Percentiles rank a stretch among this genome's conserved stretches.
Evolutionary conservation across 2,113 vertebrate genomes (phyloP).

Genomic region (Antechinus flavipes): DNA sequence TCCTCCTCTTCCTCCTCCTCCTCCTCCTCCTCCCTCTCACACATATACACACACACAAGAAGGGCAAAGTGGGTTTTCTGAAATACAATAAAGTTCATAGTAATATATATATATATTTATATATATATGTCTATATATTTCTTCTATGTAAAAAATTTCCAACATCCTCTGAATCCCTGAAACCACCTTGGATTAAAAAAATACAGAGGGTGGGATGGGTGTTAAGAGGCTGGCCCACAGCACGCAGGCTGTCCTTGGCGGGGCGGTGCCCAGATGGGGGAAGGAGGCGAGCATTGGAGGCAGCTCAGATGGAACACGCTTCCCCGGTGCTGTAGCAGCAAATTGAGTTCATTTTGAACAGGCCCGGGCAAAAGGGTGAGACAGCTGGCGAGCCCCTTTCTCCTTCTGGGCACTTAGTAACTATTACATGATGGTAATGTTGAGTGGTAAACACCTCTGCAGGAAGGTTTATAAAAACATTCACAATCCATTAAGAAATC

Average conservation of each 20-base stretch:
- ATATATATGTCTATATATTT: constrained; percentile 77
- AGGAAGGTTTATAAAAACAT: constrained; percentile 68
- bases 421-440: constrained; percentile 35
- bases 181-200: constrained; percentile 75
- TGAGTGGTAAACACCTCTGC: constrained; percentile 64
- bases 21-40: neutral
- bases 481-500: constrained; percentile 61
- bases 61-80: constrained; percentile 74
- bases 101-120: constrained; percentile 79
- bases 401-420: constrained; percentile 69
- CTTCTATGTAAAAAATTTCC: constrained; percentile 79
- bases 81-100: constrained; percentile 79
- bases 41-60: constrained; percentile 45
- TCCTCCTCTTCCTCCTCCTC: neutral
- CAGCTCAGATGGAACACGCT: constrained; percentile 49
- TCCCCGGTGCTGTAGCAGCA: constrained; percentile 52
- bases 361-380: constrained; percentile 28
- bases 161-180: constrained; percentile 84
- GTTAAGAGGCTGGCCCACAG: constrained; percentile 49
- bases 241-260: constrained; percentile 45
- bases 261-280: constrained; percentile 49
- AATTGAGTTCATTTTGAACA: constrained; percentile 41
- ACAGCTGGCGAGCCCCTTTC: constrained; percentile 73
- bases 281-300: constrained; percentile 29
- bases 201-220: constrained; percentile 45